phyloP scores from a whole-genome alignment of 2,888 invertebrate genomes.

The Periphyllus acericola region DNA sequence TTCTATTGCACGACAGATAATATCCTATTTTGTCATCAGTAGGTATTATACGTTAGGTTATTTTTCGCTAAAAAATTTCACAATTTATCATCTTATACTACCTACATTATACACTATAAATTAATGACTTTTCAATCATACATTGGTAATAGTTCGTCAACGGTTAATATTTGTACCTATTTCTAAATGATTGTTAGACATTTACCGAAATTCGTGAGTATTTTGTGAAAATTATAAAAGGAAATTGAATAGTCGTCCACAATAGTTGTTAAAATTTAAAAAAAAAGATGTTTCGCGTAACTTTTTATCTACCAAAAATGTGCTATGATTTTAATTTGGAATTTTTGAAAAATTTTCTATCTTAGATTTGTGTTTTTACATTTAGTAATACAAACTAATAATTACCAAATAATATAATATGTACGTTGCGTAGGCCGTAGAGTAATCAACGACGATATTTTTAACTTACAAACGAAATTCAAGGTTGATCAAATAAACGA shows the following conservation, averaged over 20 bases:
- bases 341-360: not conserved
- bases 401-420: not conserved
- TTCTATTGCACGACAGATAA: not conserved
- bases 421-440: not conserved
- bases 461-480: not conserved
- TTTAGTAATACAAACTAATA: not conserved
- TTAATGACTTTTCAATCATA: no score
- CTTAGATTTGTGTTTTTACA: not conserved
- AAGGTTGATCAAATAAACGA: not conserved
- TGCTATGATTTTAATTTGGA: not conserved
- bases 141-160: no score
- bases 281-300: not conserved
- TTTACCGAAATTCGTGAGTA: not conserved
- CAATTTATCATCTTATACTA: no score
- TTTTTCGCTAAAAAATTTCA: not conserved
- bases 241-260: slow-evolving; percentile 18
- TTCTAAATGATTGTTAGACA: not conserved
- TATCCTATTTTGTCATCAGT: not conserved
- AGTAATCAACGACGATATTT: not conserved
- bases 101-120: no score
- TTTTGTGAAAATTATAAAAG: no score
- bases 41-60: not conserved
- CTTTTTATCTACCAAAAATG: not conserved
- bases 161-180: not conserved
- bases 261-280: slow-evolving; percentile 17